A percentile compares a stretch with the other conserved stretches of the same genome.
Evolutionary conservation across 2,888 invertebrate species (phyloP).

Genomic region (Meteorus cinctellus): DNA sequence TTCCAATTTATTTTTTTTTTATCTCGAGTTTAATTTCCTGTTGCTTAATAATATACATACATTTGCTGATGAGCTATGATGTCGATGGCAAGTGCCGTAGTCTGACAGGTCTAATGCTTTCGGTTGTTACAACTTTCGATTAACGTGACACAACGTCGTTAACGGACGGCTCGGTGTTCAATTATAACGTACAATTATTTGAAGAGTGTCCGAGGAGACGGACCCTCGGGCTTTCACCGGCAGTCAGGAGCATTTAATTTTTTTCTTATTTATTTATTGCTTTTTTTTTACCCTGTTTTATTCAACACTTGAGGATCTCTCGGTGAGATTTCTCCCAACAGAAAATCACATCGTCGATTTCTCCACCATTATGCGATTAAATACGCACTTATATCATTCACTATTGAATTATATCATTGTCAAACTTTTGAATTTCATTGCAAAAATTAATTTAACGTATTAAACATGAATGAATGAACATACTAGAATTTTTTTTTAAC

Average conservation of each 20-base stretch:
- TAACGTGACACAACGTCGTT: constrained; percentile 4
- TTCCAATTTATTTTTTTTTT: too few species aligned
- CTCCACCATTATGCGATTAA: constrained; percentile 33
- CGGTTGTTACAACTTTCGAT: constrained; percentile 2
- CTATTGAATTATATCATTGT: neutral
- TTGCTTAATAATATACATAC: neutral
- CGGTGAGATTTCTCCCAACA: constrained; percentile 33
- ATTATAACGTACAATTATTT: constrained; percentile 20
- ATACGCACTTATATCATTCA: neutral
- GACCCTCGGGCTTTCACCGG: constrained; percentile 10
- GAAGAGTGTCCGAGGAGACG: constrained; percentile 9
- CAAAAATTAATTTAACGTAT: neutral
- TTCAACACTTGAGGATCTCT: constrained; percentile 8
- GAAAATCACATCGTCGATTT: constrained; percentile 42
- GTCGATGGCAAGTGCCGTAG: neutral
- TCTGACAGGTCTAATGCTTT: constrained; percentile 1
- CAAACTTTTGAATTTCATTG: neutral
- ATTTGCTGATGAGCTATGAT: neutral
- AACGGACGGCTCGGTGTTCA: constrained; percentile 1
- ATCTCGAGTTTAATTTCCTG: neutral
- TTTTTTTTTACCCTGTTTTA: neutral
- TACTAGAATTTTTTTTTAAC: neutral
- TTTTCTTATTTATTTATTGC: neutral
- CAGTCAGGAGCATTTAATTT: constrained; percentile 8
- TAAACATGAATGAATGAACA: neutral